Base-by-base conservation (phyloP, 2,797 vertebrate genomes). In the Etheostoma nigrum region DNA sequence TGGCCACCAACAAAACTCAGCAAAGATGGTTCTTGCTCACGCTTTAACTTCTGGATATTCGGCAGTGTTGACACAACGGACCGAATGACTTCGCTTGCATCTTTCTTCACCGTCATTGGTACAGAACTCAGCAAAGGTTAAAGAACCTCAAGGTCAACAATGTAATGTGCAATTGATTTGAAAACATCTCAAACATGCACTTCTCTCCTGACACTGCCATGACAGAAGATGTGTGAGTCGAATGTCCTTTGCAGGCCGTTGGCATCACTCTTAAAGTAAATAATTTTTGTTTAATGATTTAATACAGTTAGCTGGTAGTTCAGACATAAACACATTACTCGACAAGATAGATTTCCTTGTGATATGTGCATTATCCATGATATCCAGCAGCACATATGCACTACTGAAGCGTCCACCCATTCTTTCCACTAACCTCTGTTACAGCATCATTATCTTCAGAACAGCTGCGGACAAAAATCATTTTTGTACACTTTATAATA, bases 211-310 rank as follows among this genome's bases (percentile, higher is more conserved):
- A 36, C 9, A 25, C 21, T 8, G 58, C 61, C 44, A 0, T 60
- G 40, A 11, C 54, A 21, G 58, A 36, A 45, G 15, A 11, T 8
- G 5, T 10, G 21, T 25, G 49, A 36, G 51, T 57, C 21, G 40
- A 42, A 42, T 6, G 15, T 54, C 48, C 21, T 52, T 47, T 40
- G 14, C 40, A 36, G 45, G 25, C 5, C 6, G 12, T 40, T 6
- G 16, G 27, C 25, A 18, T 58, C 33, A 3, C 40, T 16, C 12
- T 51, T 53, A 18, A 21, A 52, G 54, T 62, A 60, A 83, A 77
- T 73, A 76, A 67, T 65, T 19, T 49, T 57, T 12, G 53, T 82
- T 67, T 55, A 40, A 23, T 45, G 53, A 40, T 48, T 55, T 23
- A 40, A 44, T 51, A 62, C 58, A 27, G 36, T 36, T 36, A 36